A percentile compares a stretch with the other conserved stretches of the same genome.
phyloP scores from a whole-genome alignment of 2,888 invertebrate genomes.

The Tetanocera ferruginea region DNA sequence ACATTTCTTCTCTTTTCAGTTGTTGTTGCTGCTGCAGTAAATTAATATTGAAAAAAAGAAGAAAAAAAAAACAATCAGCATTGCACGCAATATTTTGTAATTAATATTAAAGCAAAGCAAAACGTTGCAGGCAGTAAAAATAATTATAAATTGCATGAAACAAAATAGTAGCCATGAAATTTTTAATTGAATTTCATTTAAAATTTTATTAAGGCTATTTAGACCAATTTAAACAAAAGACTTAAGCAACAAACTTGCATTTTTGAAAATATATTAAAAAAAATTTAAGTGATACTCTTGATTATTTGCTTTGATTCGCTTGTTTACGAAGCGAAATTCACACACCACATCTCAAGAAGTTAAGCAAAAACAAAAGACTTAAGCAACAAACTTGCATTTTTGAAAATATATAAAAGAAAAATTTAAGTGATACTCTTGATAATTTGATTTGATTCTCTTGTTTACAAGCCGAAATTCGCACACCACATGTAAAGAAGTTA shows the following conservation, averaged over 20 bases:
- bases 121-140: not conserved
- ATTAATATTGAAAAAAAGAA: not conserved
- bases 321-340: too few species aligned
- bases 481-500: too few species aligned
- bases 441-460: too few species aligned
- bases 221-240: not conserved
- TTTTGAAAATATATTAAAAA: not conserved
- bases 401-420: not conserved
- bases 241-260: not conserved
- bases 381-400: too few species aligned
- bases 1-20: not conserved
- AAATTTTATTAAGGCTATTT: not conserved
- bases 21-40: not conserved
- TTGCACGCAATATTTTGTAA: constrained; percentile 29
- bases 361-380: too few species aligned
- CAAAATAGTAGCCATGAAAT: not conserved
- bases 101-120: not conserved
- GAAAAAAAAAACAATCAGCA: not conserved
- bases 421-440: not conserved
- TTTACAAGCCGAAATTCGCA: too few species aligned
- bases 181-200: not conserved
- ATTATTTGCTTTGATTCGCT: too few species aligned
- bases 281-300: not conserved
- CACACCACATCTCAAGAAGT: too few species aligned
- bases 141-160: not conserved